Conservation (phyloP, 2,113 vertebrate genomes). For the Coptodon rendalli region DNA sequence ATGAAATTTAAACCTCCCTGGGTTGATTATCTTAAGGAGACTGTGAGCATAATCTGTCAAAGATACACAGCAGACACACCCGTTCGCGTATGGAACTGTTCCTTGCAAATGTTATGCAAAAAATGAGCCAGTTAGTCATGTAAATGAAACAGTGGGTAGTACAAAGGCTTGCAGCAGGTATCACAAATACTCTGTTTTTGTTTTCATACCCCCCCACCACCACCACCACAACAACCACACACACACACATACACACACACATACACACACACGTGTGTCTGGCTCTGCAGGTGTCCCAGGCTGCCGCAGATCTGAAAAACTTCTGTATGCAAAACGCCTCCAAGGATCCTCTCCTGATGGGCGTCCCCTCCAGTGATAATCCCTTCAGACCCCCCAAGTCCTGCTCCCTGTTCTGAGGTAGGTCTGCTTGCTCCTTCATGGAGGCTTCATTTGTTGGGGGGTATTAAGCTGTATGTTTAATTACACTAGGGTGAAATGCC, state of each 20-base stretch:
- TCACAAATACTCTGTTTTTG: background rate
- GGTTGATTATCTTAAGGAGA: background rate
- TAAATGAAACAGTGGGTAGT: background rate
- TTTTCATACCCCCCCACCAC: background rate
- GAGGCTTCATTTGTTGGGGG: background rate
- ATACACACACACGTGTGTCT: background rate
- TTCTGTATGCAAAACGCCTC: constrained; percentile 76
- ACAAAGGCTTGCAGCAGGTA: background rate
- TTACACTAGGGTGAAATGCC: background rate
- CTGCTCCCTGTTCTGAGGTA: constrained; percentile 75
- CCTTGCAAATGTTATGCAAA: constrained; percentile 51
- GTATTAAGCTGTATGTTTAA: background rate
- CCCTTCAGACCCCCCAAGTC: constrained; percentile 77
- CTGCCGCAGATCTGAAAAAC: constrained; percentile 71
- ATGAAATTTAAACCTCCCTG: background rate
- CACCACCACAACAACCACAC: too few relatives aligned
- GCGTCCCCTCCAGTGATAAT: constrained; percentile 76
- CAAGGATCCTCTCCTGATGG: constrained; percentile 76
- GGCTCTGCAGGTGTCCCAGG: constrained; percentile 72
- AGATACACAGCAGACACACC: background rate
- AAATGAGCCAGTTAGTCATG: background rate
- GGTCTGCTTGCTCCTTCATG: background rate
- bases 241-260: background rate
- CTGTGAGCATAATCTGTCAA: background rate
- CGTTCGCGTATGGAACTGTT: background rate